Conservation (phyloP, 2,888 invertebrate genomes). For the Rotaria magnacalcarata region DNA sequence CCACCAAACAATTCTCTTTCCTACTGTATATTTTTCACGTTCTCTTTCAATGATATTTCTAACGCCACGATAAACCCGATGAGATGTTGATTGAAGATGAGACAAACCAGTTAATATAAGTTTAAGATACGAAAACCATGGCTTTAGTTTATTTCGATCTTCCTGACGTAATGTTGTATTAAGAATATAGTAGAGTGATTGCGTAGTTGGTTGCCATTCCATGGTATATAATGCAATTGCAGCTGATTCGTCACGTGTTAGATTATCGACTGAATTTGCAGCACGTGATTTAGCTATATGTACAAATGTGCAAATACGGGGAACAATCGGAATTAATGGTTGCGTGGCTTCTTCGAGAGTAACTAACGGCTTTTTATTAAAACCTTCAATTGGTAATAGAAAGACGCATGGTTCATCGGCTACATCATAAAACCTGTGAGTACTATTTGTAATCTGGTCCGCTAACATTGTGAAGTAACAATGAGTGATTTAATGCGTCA, state of each 20-base stretch:
- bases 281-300: background rate
- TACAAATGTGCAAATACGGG: background rate
- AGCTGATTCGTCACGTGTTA: background rate
- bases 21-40: background rate
- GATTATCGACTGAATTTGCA: background rate
- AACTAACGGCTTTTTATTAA: background rate
- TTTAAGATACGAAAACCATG: background rate
- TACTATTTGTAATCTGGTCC: background rate
- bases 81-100: background rate
- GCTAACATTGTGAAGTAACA: background rate
- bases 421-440: background rate
- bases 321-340: background rate
- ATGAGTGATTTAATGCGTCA: background rate
- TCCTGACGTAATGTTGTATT: background rate
- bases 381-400: background rate
- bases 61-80: background rate
- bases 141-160: background rate
- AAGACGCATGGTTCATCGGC: background rate
- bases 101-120: background rate
- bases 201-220: background rate
- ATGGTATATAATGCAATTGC: background rate
- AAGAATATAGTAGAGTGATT: background rate
- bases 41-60: background rate
- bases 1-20: background rate
- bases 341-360: background rate